A percentile compares a stretch with the other conserved stretches of the same genome.
These are phyloP conservation scores for Cephalopachus bancanus DNA, from an alignment of 2,797 vertebrate genomes.

Conservation along the genomic window DNA sequence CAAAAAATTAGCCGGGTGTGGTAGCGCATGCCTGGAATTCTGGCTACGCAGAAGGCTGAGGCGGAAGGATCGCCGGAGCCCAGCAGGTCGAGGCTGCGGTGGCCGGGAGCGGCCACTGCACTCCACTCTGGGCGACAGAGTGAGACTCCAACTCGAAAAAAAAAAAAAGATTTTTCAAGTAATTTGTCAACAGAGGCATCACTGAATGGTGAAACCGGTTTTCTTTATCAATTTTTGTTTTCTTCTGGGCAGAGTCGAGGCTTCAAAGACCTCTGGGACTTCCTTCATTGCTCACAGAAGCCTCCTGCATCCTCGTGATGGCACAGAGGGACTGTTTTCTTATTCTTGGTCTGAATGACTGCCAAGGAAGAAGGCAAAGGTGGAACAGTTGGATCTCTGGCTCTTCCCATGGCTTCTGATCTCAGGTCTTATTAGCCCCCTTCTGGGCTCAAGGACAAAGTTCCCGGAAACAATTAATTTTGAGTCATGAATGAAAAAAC, in stretches of 20 bases:
- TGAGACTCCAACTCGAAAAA: no score
- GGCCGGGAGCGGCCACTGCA: no score
- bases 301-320: constrained; percentile 59
- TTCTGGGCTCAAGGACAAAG: constrained; percentile 51
- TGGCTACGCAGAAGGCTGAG: no score
- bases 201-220: constrained; percentile 25
- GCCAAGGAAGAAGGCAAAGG: constrained; percentile 20
- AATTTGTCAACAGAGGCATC: neutral
- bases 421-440: neutral
- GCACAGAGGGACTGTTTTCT: constrained; percentile 72
- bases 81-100: no score
- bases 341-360: neutral
- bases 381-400: neutral
- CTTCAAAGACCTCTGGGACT: constrained; percentile 49
- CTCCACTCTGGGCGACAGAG: no score
- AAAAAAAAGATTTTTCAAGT: neutral
- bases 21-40: no score
- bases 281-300: neutral
- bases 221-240: neutral
- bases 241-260: constrained; percentile 59
- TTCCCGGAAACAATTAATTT: constrained; percentile 52
- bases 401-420: neutral
- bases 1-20: no score
- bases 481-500: constrained; percentile 78
- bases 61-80: no score